A percentile compares a stretch with the other conserved stretches of the same genome.
phyloP scores from a whole-genome alignment of 1,140 invertebrate genomes.

The Aphis craccivora region DNA sequence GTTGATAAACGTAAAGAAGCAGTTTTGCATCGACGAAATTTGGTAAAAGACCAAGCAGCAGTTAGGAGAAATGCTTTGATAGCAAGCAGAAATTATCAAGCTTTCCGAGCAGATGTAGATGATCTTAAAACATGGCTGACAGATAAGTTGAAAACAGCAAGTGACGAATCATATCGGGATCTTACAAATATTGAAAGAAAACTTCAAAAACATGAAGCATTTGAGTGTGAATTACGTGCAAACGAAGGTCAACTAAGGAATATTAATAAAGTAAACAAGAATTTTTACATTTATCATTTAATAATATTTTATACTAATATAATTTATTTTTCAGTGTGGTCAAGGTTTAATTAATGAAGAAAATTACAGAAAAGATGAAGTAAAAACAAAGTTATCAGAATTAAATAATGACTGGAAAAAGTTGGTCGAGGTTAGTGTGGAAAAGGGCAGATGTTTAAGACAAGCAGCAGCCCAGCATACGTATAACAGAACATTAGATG shows the following conservation, averaged over 20 bases:
- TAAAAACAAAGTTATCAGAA: constrained; percentile 71
- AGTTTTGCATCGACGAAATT: constrained; percentile 76
- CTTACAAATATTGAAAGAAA: constrained; percentile 91
- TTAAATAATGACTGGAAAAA: constrained; percentile 79
- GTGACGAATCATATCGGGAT: constrained; percentile 92
- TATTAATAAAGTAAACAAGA: constrained; percentile 75
- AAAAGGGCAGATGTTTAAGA: constrained; percentile 82
- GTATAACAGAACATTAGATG: constrained; percentile 80
- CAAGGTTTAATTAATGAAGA: constrained; percentile 74
- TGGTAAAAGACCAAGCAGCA: constrained; percentile 78
- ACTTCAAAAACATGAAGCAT: constrained; percentile 96
- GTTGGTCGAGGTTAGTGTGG: constrained; percentile 74
- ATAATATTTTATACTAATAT: not conserved
- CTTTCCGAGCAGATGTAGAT: constrained; percentile 88
- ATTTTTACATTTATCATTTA: not conserved
- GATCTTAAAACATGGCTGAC: constrained; percentile 88
- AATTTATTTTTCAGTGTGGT: constrained; percentile 65
- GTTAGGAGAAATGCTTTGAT: constrained; percentile 76
- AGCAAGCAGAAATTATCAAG: constrained; percentile 81
- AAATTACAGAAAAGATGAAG: constrained; percentile 75
- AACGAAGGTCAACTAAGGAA: constrained; percentile 87
- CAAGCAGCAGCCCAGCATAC: constrained; percentile 83
- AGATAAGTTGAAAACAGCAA: constrained; percentile 90
- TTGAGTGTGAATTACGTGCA: constrained; percentile 91
- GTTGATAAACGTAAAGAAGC: constrained; percentile 79